Conservation (phyloP, 2,797 vertebrate species). For the Sarcoramphus papa region DNA sequence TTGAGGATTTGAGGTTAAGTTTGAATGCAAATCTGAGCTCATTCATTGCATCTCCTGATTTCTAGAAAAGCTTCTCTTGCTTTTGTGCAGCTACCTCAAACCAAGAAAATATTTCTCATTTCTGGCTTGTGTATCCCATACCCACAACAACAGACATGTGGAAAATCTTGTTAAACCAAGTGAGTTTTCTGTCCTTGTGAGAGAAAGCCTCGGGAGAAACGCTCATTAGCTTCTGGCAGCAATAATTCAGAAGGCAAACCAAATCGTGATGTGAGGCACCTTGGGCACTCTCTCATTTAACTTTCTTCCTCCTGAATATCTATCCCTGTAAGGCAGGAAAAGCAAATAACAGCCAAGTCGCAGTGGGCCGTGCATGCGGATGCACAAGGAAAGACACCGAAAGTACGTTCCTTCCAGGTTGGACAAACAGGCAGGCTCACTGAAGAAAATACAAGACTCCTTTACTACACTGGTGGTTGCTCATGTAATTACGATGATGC, state of each 20-base stretch:
- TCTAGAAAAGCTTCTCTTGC: neutral
- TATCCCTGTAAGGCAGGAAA: neutral
- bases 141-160: neutral
- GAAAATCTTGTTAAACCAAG: slow-evolving; percentile 3
- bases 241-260: slow-evolving; percentile 2
- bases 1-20: neutral
- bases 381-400: neutral
- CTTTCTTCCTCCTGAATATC: neutral
- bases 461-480: neutral
- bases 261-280: neutral
- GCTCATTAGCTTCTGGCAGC: neutral
- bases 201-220: neutral
- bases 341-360: neutral
- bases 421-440: neutral
- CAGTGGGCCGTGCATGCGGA: fast-evolving
- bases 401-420: neutral
- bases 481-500: neutral
- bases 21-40: neutral
- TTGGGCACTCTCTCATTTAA: neutral
- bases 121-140: neutral
- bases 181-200: neutral
- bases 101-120: neutral
- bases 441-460: neutral
- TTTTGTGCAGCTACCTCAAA: neutral
- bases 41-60: neutral